Percentiles rank a stretch among this genome's conserved stretches.
phyloP scores from a whole-genome alignment of 2,888 invertebrate genomes.

The Punctoribates punctum region DNA sequence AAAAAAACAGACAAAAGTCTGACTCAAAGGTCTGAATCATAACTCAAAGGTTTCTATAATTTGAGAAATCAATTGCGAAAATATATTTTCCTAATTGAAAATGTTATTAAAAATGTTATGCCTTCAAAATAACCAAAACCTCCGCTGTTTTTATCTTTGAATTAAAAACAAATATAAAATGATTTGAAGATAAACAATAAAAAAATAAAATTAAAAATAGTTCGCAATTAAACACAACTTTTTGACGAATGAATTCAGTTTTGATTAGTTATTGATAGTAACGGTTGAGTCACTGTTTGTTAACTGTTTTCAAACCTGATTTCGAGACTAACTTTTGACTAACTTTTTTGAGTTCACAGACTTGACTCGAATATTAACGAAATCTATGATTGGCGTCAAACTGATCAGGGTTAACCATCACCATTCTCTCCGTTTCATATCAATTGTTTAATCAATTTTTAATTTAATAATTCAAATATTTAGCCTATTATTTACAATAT shows the following conservation, averaged over 20 bases:
- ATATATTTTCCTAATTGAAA: too few relatives aligned
- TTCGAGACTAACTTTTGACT: not conserved
- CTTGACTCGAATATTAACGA: not conserved
- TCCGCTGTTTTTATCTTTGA: too few relatives aligned
- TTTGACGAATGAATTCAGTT: not conserved
- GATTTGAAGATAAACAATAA: not conserved
- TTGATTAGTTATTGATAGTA: constrained; percentile 27
- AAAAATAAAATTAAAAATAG: not conserved
- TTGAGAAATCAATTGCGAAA: too few relatives aligned
- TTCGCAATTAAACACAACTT: not conserved
- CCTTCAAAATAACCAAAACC: too few relatives aligned
- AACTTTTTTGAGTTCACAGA: not conserved
- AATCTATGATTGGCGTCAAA: not conserved
- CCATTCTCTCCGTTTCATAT: not conserved
- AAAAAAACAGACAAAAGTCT: not conserved
- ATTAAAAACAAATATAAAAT: too few relatives aligned
- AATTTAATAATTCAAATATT: not conserved
- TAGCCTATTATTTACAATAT: not conserved
- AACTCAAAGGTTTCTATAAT: too few relatives aligned
- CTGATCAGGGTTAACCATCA: too few relatives aligned
- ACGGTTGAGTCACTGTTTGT: constrained; percentile 21
- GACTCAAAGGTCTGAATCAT: too few relatives aligned
- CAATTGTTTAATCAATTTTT: not conserved
- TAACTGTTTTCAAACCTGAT: constrained; percentile 1
- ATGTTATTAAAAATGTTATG: too few relatives aligned